These are phyloP conservation scores for Hirtodrosophila alboralis DNA, from an alignment of 2,888 invertebrate species.

Conservation along the genomic window DNA sequence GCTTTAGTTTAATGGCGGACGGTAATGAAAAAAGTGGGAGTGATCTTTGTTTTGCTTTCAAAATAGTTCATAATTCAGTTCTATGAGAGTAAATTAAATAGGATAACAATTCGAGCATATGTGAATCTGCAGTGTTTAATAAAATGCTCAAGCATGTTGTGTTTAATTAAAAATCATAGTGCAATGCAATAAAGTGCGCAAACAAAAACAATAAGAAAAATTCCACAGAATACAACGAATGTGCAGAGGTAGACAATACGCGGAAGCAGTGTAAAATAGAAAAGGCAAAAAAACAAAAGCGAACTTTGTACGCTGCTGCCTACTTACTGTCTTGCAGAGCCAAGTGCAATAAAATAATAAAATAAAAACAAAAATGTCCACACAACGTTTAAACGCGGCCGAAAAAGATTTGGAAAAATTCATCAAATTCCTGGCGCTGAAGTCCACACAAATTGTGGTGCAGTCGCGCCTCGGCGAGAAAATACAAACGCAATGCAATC, in stretches of 20 bases:
- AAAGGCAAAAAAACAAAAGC: conserved; percentile 49
- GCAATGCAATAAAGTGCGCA: conserved; percentile 39
- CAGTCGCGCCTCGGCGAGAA: conserved; percentile 96
- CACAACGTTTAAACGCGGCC: conserved; percentile 84
- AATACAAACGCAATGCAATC: conserved; percentile 91
- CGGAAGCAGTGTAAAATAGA: conserved; percentile 60
- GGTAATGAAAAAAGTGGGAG: conserved; percentile 59
- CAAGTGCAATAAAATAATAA: conserved; percentile 18
- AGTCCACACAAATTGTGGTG: conserved; percentile 95
- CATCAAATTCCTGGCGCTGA: conserved; percentile 93
- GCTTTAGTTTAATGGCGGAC: conserved; percentile 61
- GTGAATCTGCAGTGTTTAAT: conserved; percentile 39
- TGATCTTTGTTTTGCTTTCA: conserved; percentile 52
- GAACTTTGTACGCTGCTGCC: conserved; percentile 64
- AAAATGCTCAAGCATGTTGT: conserved; percentile 44
- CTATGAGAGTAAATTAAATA: conserved; percentile 4
- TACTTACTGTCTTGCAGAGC: neutral
- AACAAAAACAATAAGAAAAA: conserved; percentile 41
- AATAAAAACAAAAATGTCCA: conserved; percentile 74
- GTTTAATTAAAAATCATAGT: conserved; percentile 15
- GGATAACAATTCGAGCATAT: conserved; percentile 24
- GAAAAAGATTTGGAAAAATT: conserved; percentile 94
- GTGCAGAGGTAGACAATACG: conserved; percentile 41
- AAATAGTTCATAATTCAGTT: conserved; percentile 25
- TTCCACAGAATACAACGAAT: conserved; percentile 42